These are phyloP conservation scores for Vespertilio murinus DNA, from an alignment of 2,797 vertebrate species.

Conservation along the genomic window DNA sequence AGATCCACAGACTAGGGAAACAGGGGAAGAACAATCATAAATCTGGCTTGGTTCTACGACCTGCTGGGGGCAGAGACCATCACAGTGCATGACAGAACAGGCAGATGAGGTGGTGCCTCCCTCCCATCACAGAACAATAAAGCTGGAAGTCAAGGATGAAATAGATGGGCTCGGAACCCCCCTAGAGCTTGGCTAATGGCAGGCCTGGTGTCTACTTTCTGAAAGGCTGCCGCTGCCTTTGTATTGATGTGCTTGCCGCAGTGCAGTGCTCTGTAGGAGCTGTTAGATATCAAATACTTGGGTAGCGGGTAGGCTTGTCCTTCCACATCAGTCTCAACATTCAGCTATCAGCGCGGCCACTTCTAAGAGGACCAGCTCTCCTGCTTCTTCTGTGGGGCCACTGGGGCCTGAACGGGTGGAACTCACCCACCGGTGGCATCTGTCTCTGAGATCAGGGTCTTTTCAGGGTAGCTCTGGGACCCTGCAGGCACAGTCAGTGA, in stretches of 20 bases:
- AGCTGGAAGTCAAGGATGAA: slow-evolving; percentile 3
- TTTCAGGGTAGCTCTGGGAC: neutral
- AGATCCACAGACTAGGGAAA: neutral
- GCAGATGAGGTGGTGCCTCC: neutral
- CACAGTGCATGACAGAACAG: neutral
- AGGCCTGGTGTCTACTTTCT: neutral
- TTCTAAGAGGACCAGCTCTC: neutral
- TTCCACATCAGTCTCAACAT: neutral
- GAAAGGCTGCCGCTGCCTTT: neutral
- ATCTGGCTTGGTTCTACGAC: neutral
- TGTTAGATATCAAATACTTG: neutral
- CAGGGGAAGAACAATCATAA: neutral
- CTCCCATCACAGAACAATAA: neutral
- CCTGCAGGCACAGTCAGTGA: neutral
- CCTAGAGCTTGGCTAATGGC: neutral
- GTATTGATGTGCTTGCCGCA: neutral
- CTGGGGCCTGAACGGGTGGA: neutral
- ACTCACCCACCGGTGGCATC: neutral
- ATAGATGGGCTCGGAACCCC: neutral
- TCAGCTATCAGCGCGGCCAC: neutral
- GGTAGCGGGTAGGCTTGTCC: neutral
- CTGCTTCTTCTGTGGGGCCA: neutral
- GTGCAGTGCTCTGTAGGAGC: neutral
- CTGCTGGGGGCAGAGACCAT: neutral
- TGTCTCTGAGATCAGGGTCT: neutral